Conservation (phyloP, 2,797 vertebrate species). For the Chrosomus eos region DNA sequence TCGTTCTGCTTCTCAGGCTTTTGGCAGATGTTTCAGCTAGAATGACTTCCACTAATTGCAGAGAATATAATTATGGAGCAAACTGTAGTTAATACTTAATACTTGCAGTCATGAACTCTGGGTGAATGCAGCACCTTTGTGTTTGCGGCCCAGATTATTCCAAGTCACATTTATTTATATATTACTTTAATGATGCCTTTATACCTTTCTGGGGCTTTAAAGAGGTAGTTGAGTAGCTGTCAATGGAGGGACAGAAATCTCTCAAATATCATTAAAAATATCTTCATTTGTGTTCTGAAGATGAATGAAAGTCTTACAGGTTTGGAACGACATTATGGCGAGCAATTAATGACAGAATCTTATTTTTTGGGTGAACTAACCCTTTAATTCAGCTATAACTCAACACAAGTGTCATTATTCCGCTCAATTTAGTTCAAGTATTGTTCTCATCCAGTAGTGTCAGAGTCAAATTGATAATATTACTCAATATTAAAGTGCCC, state of each 20-base stretch:
- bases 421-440: no score
- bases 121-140: not conserved
- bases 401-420: no score
- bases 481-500: no score
- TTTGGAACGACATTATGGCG: no score
- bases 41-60: constrained; percentile 13
- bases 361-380: no score
- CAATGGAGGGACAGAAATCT: not conserved
- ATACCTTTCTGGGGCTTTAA: not conserved
- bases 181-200: not conserved
- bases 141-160: not conserved
- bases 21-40: not conserved
- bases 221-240: not conserved
- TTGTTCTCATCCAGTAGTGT: no score
- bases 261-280: not conserved
- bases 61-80: constrained; percentile 12
- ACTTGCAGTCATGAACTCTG: not conserved
- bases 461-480: no score
- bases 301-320: no score
- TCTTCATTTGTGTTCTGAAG: not conserved
- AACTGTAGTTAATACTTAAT: constrained; percentile 5
- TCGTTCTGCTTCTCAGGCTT: not conserved
- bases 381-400: no score
- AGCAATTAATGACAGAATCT: no score
- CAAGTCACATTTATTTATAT: not conserved